Evolutionary conservation across 2,113 vertebrate genomes (phyloP).

Genomic region (Spermophilus dauricus): DNA sequence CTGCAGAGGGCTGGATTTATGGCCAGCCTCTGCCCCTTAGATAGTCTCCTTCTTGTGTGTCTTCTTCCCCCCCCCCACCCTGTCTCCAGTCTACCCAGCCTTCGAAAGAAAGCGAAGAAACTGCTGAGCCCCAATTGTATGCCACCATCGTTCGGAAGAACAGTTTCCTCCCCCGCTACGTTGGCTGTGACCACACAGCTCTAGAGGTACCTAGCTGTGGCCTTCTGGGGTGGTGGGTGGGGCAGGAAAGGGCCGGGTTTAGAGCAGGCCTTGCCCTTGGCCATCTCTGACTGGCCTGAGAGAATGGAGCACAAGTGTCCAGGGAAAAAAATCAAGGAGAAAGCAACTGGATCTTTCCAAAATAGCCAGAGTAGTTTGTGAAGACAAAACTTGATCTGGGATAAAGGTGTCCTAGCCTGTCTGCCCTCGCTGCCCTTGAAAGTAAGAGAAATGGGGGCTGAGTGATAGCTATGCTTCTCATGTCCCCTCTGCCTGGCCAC

Average conservation of each 20-base stretch:
- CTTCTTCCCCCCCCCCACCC: not conserved
- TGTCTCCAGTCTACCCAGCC: conserved; percentile 53
- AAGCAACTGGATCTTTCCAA: not conserved
- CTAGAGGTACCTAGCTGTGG: conserved; percentile 80
- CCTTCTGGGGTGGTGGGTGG: rapidly evolving
- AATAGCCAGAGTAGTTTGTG: not conserved
- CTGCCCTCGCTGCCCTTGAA: not conserved
- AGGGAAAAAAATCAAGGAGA: not conserved
- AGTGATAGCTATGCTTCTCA: not conserved
- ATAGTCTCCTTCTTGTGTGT: not conserved
- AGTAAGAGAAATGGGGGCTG: not conserved
- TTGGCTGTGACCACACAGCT: conserved; percentile 78
- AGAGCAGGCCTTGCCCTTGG: not conserved
- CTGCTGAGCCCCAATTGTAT: conserved; percentile 48
- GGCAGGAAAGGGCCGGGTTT: not conserved
- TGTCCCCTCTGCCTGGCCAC: too few species aligned
- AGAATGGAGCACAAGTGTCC: not conserved
- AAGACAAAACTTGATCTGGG: not conserved
- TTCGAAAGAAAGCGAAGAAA: conserved; percentile 3
- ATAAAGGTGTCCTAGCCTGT: not conserved
- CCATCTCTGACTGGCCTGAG: not conserved
- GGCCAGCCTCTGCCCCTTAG: conserved; percentile 34
- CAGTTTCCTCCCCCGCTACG: conserved; percentile 80
- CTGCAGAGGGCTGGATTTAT: not conserved
- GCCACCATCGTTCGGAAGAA: conserved; percentile 81